These are phyloP conservation scores for Dryas iulia DNA, from an alignment of 1,140 invertebrate genomes.

Conservation along the genomic window DNA sequence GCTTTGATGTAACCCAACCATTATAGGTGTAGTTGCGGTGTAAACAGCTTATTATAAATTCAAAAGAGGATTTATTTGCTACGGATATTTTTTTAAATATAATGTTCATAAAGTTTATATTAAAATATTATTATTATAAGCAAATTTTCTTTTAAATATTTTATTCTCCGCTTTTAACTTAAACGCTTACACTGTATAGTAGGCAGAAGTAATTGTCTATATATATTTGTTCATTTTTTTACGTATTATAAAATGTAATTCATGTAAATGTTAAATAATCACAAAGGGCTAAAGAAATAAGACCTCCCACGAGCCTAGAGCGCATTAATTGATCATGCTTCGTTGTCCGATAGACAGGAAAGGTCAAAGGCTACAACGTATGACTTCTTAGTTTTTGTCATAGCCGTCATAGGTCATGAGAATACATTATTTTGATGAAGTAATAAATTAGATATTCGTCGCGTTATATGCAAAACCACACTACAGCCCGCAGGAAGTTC, in stretches of 20 bases:
- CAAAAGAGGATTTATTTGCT: not conserved
- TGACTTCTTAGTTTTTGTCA: slow-evolving; percentile 45
- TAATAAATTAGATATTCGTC: not conserved
- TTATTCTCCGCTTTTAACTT: too few species aligned
- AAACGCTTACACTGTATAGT: too few species aligned
- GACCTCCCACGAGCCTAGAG: slow-evolving; percentile 53
- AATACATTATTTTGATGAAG: slow-evolving; percentile 19
- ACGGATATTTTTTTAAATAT: not conserved
- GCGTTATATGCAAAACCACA: not conserved
- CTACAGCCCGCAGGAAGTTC: not conserved
- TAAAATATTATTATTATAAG: not conserved
- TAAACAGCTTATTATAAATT: not conserved
- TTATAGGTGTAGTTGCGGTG: slow-evolving; percentile 2
- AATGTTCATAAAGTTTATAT: not conserved
- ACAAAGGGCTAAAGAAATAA: slow-evolving; percentile 41
- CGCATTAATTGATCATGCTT: slow-evolving; percentile 52
- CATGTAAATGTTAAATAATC: not conserved
- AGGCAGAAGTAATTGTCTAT: too few species aligned
- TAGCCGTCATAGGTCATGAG: slow-evolving; percentile 36
- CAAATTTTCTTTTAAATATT: too few species aligned
- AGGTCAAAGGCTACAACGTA: slow-evolving; percentile 51
- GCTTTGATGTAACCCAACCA: slow-evolving; percentile 8
- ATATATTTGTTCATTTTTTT: too few species aligned
- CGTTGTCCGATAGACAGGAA: slow-evolving; percentile 49
- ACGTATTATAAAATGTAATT: not conserved